These are phyloP conservation scores for Bryconaethiops microstoma DNA, from an alignment of 2,797 vertebrate genomes.

Conservation along the genomic window DNA sequence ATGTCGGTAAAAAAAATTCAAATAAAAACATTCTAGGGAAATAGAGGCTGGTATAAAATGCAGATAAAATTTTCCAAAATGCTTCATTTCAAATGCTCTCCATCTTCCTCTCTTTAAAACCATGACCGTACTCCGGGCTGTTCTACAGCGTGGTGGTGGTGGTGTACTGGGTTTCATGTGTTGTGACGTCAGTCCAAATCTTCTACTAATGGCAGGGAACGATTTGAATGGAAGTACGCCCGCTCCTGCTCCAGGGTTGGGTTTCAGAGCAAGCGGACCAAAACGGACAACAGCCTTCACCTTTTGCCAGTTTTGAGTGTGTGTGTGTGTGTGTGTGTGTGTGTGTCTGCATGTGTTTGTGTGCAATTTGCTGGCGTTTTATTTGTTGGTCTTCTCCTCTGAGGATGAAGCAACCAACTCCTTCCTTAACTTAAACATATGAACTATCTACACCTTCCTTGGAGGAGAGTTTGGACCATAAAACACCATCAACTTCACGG, in stretches of 20 bases:
- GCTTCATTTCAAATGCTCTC: constrained; percentile 46
- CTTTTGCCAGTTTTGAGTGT: constrained; percentile 10
- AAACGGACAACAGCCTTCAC: constrained; percentile 17
- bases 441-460: constrained; percentile 56
- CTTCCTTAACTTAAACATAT: constrained; percentile 54
- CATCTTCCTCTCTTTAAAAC: constrained; percentile 39
- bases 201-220: constrained; percentile 36
- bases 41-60: constrained; percentile 63
- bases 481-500: constrained; percentile 48
- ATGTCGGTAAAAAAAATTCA: constrained; percentile 70
- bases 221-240: constrained; percentile 20
- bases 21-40: constrained; percentile 54
- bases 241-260: constrained; percentile 24
- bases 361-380: constrained; percentile 43
- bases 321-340: constrained; percentile 6
- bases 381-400: constrained; percentile 34
- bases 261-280: constrained; percentile 24
- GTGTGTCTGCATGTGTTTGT: constrained; percentile 7
- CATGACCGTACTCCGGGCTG: constrained; percentile 36
- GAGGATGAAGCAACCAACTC: constrained; percentile 39
- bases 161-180: constrained; percentile 36
- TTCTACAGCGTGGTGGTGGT: constrained; percentile 38
- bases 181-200: constrained; percentile 36
- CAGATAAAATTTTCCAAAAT: constrained; percentile 4
- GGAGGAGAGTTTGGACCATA: constrained; percentile 37